Evolutionary conservation across 2,797 vertebrate species (phyloP), one percentile per base, ranked within the genome.

Genomic region (Petrocephalus schoutedeni): DNA sequence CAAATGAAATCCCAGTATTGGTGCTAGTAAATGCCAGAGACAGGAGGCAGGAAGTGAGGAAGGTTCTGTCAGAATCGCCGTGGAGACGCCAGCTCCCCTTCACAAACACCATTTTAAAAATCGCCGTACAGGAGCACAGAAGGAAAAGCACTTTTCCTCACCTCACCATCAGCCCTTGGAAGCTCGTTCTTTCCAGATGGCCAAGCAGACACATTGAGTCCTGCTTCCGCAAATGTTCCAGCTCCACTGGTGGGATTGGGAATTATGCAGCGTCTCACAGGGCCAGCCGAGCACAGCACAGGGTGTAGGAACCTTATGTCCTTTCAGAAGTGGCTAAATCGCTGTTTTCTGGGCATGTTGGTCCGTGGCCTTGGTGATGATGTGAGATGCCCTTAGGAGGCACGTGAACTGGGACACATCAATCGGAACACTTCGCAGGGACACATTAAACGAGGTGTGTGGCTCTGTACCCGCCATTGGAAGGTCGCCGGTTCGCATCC

Each of bases 121-220:
- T 95, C 94, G 93, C 89, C 86, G 90, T 87, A 89, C 28, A 86
- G 91, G 88, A 90, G 92, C 91, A 92, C 95, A 92, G 90, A 93
- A 92, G 93, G 95, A 92, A 94, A 95, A 95, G 92, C 92, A 93
- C 94, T 96, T 95, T 95, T 95, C 94, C 93, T 94, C 95, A 95
- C 94, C 94, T 95, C 93, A 89, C 93, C 92, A 90, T 94, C 93
- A 92, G 92, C 92, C 67, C 91, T 91, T 92, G 93, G 92, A 93
- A 91, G 94, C 92, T 89, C 51, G 49, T 90, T 92, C 87, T 95
- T 95, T 95, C 95, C 96, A 96, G 95, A 96, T 96, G 95, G 93
- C 92, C 92, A 90, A 90, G 90, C 93, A 93, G 90, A 93, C 92
- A 91, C 89, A 91, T 91, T 88, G 89, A 91, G 92, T 93, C 91